Evolutionary conservation across 2,113 vertebrate species (phyloP), one percentile per base, ranked within the genome.

Genomic region (Neolamprologus kungweensis): DNA sequence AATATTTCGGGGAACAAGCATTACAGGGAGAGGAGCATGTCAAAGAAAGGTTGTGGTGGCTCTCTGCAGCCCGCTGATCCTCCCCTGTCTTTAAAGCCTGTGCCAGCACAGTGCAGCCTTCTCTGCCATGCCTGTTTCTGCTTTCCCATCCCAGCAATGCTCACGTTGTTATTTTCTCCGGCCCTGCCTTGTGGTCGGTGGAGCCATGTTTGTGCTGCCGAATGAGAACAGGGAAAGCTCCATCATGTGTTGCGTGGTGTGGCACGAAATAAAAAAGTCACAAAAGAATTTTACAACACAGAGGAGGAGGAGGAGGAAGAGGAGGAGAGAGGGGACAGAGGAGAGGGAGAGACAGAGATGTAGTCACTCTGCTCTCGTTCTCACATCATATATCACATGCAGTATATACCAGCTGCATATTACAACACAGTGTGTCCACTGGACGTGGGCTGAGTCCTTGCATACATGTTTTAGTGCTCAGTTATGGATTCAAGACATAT

Each of bases 131-230:
- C 87, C 90, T 91, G 57, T 87, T 94, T 85, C 87, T 89, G 65
- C 83, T 92, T 90, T 91, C 86, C 85, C 88, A 7, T 91, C 88
- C 71, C 91, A n/a, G 84, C 86, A 86, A 75, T 53, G 86, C 85
- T 86, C 87, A 84, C 84, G 45, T 87, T 93, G 89, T 95, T 94
- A 94, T 95, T 96, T 95, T 92, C 86, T 87, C 88, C 23, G 31
- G 84, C 91, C 83, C 65, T 9, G 60, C 87, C 81, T 89, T 95
- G 93, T 85, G 94, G 95, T 94, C 37, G 7, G 26, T 21, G 65
- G 87, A 90, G 51, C 85, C 88, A 60, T 88, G 85, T 92, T 92
- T 91, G 89, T 7, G 45, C 91, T 82, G 81, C 8, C 10, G 78
- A 88, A 73, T 84, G 84, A 91, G 86, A 83, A 87, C 65, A 54